Conservation (phyloP, 2,797 vertebrate genomes). For the Hapalemur alaotrensis region DNA sequence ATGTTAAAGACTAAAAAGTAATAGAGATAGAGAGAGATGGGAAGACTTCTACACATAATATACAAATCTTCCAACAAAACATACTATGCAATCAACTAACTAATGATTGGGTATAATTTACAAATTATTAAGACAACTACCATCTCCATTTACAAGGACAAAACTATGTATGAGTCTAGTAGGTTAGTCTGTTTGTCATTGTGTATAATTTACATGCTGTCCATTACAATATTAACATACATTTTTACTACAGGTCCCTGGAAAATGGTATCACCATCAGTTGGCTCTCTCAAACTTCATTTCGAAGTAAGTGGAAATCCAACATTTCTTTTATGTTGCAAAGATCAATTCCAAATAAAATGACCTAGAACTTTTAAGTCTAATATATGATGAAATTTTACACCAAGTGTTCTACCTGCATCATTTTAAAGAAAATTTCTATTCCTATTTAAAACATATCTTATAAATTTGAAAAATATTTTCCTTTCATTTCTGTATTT, state of each 20-base stretch:
- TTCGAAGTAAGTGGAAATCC: neutral
- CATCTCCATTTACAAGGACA: neutral
- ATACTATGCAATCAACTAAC: neutral
- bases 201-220: neutral
- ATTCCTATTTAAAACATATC: neutral
- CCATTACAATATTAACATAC: neutral
- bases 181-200: neutral
- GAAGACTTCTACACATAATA: neutral
- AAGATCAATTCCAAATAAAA: slow-evolving; percentile 26
- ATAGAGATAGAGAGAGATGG: neutral
- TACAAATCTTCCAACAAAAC: neutral
- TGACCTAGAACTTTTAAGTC: neutral
- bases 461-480: neutral
- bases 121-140: slow-evolving; percentile 14
- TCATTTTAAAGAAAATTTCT: slow-evolving; percentile 24
- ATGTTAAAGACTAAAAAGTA: neutral
- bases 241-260: neutral
- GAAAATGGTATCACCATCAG: neutral
- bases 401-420: neutral
- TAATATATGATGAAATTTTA: neutral
- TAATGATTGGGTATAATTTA: neutral
- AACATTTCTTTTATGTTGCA: neutral
- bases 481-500: slow-evolving; percentile 4
- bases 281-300: neutral
- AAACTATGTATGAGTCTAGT: neutral